Evolutionary conservation across 1,140 invertebrate species (phyloP).

Genomic region (Trigoniulus corallinus): DNA sequence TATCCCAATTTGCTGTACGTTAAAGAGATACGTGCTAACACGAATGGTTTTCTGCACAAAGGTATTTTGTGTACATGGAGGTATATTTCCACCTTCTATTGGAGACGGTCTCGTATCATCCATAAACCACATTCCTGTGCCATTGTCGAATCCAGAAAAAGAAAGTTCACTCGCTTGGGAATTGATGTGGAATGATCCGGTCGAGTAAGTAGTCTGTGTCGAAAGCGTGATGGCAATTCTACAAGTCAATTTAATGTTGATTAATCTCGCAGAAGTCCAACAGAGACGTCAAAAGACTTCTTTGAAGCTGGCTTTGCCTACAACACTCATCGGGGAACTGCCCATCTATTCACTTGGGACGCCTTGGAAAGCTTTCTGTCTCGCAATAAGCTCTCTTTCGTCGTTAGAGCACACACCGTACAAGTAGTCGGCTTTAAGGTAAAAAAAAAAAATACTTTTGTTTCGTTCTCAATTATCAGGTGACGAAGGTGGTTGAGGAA

Average conservation of each 20-base stretch:
- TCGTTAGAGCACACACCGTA: slow-evolving; percentile 54
- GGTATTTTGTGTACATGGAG: slow-evolving; percentile 58
- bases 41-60: slow-evolving; percentile 22
- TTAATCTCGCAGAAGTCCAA: no score
- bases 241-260: no score
- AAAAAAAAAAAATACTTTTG: slow-evolving; percentile 9
- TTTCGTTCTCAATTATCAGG: slow-evolving; percentile 3
- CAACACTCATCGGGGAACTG: slow-evolving; percentile 50
- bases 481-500: neutral
- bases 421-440: slow-evolving; percentile 51
- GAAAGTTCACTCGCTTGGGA: slow-evolving; percentile 54
- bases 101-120: slow-evolving; percentile 31
- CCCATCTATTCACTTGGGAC: no score
- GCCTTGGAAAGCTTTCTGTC: slow-evolving; percentile 40
- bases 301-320: slow-evolving; percentile 48
- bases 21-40: neutral
- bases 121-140: slow-evolving; percentile 41
- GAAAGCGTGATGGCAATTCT: neutral
- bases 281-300: no score
- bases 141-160: slow-evolving; percentile 40
- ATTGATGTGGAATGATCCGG: slow-evolving; percentile 58
- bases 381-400: slow-evolving; percentile 42
- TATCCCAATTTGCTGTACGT: neutral
- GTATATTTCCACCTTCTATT: slow-evolving; percentile 44
- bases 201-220: slow-evolving; percentile 29